Percentiles rank a stretch among this genome's conserved stretches.
phyloP scores from a whole-genome alignment of 92 coral and sea anemone species.

The Pocillopora meandrina region DNA sequence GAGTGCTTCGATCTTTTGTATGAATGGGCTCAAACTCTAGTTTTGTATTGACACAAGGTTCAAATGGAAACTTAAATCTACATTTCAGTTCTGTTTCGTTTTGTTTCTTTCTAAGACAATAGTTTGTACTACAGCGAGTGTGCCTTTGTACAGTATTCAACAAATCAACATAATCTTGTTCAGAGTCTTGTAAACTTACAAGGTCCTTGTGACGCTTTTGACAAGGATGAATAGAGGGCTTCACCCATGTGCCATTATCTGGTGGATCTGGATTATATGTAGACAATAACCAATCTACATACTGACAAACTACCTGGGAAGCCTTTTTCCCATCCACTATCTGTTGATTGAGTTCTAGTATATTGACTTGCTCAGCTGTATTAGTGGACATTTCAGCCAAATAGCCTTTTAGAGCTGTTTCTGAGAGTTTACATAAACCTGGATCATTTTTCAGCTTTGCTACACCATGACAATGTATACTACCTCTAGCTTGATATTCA shows the following conservation, averaged over 20 bases:
- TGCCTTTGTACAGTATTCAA: conserved; percentile 73
- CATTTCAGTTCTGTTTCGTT: conserved; percentile 62
- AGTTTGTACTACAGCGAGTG: conserved; percentile 67
- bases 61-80: conserved; percentile 70
- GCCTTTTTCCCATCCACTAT: conserved; percentile 62
- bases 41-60: conserved; percentile 49
- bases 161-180: conserved; percentile 60
- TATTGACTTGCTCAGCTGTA: conserved; percentile 31
- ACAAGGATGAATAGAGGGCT: conserved; percentile 74
- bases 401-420: conserved; percentile 58
- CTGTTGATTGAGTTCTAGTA: conserved; percentile 41
- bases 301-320: conserved; percentile 56
- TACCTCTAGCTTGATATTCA: conserved; percentile 53
- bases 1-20: conserved; percentile 42
- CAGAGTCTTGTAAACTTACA: conserved; percentile 36
- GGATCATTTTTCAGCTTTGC: conserved; percentile 57
- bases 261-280: conserved; percentile 75
- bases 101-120: conserved; percentile 58
- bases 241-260: conserved; percentile 65
- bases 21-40: conserved; percentile 67
- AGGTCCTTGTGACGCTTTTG: conserved; percentile 55
- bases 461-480: conserved; percentile 70
- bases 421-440: conserved; percentile 58
- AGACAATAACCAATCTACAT: conserved; percentile 72
- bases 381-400: conserved; percentile 39